Base-by-base conservation (phyloP, 2,797 vertebrate genomes). In the Brachyalestes nurse region DNA sequence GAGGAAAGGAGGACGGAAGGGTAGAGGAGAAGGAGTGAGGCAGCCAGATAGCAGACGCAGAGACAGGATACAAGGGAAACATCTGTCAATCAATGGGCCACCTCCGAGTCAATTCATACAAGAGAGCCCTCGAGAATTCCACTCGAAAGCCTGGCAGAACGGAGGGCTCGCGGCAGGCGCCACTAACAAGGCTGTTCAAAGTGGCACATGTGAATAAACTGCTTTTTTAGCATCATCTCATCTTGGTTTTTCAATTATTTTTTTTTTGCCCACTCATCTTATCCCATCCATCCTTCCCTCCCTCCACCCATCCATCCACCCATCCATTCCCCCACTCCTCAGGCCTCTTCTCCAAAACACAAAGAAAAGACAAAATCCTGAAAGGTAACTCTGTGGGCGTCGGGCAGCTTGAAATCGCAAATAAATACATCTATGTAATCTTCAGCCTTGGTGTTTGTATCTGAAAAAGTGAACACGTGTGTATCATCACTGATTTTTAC, bases 331-430 rank as follows among this genome's bases (percentile, higher is more conserved):
- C 45, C 25, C 19, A 38, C 1, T 23, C 45, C 23, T 6, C 17
- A 65, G 62, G 34, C 66, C 23, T 70, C 13, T n/a, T 34, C 17
- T 70, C 42, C 45, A 73, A 79, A 72, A 17, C 14, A 64, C 60
- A 23, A 71, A 71, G 21, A 49, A 71, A 71, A 71, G 67, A 23
- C 45, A 65, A 65, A 65, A 65, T 65, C 47, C 25, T 8, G 69
- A 28, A 47, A 19, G 25, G 66, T 77, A 77, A 23, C 62, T 77
- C 76, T 16, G 61, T 62, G 47, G 73, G 71, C 61, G 42, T 65
- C 58, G 6, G 75, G 69, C 72, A 81, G 79, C 75, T 81, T 81
- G 75, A 64, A 57, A 82, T 82, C 75, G 80, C 83, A 80, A 82
- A 82, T 80, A 25, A 57, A 10, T 4, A 64, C 38, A 77, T 82